Evolutionary conservation across 2,113 vertebrate genomes (phyloP).

Genomic region (Leucoraja erinaceus): DNA sequence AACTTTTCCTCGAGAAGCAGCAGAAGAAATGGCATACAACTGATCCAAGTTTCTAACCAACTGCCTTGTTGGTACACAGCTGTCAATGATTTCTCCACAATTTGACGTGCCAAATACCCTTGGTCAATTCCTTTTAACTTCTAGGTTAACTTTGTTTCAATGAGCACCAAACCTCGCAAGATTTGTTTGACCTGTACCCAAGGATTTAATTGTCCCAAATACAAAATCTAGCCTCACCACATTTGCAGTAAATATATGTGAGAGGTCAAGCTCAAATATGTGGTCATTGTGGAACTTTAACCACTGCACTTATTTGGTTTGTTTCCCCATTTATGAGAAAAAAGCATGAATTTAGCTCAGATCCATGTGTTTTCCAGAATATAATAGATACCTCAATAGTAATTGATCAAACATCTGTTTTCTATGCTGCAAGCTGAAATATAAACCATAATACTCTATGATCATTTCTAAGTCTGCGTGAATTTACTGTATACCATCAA

Average conservation of each 20-base stretch:
- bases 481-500: neutral
- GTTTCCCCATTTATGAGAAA: neutral
- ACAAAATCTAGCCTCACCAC: neutral
- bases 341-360: slow-evolving; percentile 5
- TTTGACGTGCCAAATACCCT: too few relatives aligned
- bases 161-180: neutral
- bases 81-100: neutral
- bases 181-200: neutral
- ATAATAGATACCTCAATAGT: neutral
- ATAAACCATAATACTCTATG: too few relatives aligned
- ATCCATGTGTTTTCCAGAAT: neutral
- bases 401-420: too few relatives aligned
- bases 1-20: neutral
- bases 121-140: too few relatives aligned
- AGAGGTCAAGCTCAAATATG: neutral
- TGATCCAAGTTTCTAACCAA: neutral
- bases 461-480: neutral
- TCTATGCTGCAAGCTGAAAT: too few relatives aligned
- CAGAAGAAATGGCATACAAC: neutral
- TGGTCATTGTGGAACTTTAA: neutral
- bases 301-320: neutral
- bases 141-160: neutral
- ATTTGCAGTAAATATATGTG: neutral
- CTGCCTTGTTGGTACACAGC: too few relatives aligned
- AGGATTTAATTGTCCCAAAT: neutral